These are phyloP conservation scores for Polymixis flavicincta DNA, from an alignment of 2,888 invertebrate species.

Conservation along the genomic window DNA sequence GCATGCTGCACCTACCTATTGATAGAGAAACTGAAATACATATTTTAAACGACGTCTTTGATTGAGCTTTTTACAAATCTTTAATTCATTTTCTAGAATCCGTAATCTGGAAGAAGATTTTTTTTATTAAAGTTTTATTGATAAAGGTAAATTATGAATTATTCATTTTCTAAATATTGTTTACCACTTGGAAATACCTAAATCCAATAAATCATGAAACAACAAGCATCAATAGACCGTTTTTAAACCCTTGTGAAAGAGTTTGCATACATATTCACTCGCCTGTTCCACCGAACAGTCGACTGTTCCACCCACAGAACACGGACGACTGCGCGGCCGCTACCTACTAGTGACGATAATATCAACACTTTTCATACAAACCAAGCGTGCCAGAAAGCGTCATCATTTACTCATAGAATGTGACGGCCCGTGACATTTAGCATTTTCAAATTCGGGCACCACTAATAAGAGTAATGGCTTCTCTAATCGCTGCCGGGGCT, in stretches of 20 bases:
- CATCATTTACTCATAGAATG: conserved; percentile 1
- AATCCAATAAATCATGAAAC: not conserved
- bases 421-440: not conserved
- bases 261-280: too few species aligned
- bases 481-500: not conserved
- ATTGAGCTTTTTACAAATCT: not conserved
- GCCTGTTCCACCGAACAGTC: too few species aligned
- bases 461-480: not conserved
- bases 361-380: not conserved
- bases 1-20: not conserved
- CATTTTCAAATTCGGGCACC: not conserved
- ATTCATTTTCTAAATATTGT: not conserved
- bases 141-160: not conserved
- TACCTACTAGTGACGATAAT: not conserved
- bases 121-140: not conserved
- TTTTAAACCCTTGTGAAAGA: not conserved
- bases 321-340: not conserved
- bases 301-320: not conserved
- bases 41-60: conserved; percentile 7
- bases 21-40: not conserved
- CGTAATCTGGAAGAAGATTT: not conserved
- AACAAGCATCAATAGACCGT: not conserved
- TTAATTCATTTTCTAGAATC: not conserved
- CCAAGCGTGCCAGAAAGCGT: not conserved
- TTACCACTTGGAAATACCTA: not conserved